phyloP scores from a whole-genome alignment of 2,113 vertebrate species.

The Lanius collurio region DNA sequence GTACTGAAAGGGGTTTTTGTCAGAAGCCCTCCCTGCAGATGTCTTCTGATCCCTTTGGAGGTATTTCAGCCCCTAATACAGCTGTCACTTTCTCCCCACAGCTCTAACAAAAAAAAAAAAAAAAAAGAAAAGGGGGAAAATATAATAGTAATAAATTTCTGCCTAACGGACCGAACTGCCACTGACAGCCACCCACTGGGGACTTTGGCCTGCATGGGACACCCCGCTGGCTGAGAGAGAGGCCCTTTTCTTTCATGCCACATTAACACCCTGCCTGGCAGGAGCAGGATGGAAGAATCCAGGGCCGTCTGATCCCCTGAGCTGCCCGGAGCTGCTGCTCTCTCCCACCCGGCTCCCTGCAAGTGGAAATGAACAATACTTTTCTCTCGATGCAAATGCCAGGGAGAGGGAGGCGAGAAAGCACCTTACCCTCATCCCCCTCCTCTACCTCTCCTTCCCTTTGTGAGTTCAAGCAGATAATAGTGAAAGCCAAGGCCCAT shows the following conservation, averaged over 20 bases:
- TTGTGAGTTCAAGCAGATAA: conserved; percentile 12
- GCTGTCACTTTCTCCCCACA: conserved; percentile 38
- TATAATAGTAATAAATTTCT: conserved; percentile 61
- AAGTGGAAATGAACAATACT: not conserved
- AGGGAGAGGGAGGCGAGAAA: not conserved
- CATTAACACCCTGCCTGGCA: conserved; percentile 32
- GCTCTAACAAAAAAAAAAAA: conserved; percentile 21
- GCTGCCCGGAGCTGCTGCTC: not conserved
- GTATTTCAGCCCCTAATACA: conserved; percentile 41
- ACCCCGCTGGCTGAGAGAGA: not conserved
- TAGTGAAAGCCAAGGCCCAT: conserved; percentile 37
- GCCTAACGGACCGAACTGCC: not conserved
- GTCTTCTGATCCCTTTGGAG: conserved; percentile 50
- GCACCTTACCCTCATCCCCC: not conserved
- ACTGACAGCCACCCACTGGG: conserved; percentile 49
- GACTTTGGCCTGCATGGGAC: not conserved
- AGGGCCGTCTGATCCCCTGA: not conserved
- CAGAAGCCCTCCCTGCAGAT: conserved; percentile 35
- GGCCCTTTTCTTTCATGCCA: conserved; percentile 27
- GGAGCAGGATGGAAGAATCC: not conserved
- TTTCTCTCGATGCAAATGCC: not conserved
- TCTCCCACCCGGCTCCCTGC: not conserved
- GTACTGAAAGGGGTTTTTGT: conserved; percentile 46
- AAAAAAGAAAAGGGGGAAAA: not conserved
- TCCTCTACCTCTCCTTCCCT: not conserved